phyloP scores from a whole-genome alignment of 2,888 invertebrate genomes.

The Notocelia uddmanniana region DNA sequence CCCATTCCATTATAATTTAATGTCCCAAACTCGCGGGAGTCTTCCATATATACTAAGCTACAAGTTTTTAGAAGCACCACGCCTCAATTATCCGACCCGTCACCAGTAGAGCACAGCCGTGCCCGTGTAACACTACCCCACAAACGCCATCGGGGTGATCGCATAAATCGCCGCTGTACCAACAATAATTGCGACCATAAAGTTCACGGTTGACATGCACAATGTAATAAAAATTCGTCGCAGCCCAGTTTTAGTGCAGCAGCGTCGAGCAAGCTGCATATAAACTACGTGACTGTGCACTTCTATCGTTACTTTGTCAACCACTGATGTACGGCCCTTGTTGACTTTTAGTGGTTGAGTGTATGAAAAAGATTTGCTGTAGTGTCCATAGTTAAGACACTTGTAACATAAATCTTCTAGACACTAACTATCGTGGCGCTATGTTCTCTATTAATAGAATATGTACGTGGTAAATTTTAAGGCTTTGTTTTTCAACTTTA shows the following conservation, averaged over 20 bases:
- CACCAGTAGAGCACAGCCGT: slow-evolving; percentile 52
- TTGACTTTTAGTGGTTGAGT: slow-evolving; percentile 16
- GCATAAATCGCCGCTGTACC: slow-evolving; percentile 66
- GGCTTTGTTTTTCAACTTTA: background rate
- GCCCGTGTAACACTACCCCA: slow-evolving; percentile 52
- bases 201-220: slow-evolving; percentile 73
- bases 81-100: slow-evolving; percentile 13
- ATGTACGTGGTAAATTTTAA: background rate
- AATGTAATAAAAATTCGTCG: slow-evolving; percentile 71
- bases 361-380: slow-evolving; percentile 11
- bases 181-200: slow-evolving; percentile 76
- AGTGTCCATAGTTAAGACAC: background rate
- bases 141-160: slow-evolving; percentile 54
- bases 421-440: background rate
- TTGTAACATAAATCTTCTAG: slow-evolving; percentile 25
- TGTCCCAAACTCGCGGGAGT: too few species aligned
- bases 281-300: slow-evolving; percentile 47
- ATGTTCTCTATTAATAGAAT: background rate
- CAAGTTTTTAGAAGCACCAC: slow-evolving; percentile 9
- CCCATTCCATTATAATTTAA: too few species aligned
- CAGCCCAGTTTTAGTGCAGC: slow-evolving; percentile 41
- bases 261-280: slow-evolving; percentile 55
- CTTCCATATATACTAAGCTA: background rate
- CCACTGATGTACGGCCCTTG: slow-evolving; percentile 54
- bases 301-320: slow-evolving; percentile 51